These are phyloP conservation scores for Arge pagana DNA, from an alignment of 2,888 invertebrate species.

Conservation along the genomic window DNA sequence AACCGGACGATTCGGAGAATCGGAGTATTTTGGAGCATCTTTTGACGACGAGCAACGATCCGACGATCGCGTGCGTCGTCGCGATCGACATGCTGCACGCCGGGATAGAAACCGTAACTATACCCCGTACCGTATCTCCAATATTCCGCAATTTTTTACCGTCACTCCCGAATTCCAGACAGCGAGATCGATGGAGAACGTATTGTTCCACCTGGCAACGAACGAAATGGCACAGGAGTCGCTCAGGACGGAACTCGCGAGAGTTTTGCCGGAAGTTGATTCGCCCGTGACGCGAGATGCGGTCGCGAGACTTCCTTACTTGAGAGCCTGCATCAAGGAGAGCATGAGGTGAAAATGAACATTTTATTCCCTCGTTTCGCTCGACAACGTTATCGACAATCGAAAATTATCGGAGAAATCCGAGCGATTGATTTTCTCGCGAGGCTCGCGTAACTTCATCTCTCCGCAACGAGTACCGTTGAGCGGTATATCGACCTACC, in stretches of 20 bases:
- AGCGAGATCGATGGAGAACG: conserved; percentile 55
- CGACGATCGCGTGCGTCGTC: conserved; percentile 37
- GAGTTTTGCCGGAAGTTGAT: conserved; percentile 41
- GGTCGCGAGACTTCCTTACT: conserved; percentile 57
- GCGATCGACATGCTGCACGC: conserved; percentile 44
- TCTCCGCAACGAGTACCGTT: no score
- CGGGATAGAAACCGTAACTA: conserved; percentile 49
- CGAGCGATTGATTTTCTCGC: no score
- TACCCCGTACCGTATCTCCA: neutral
- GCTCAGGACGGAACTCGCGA: conserved; percentile 54
- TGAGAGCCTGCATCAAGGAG: conserved; percentile 71
- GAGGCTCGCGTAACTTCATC: no score
- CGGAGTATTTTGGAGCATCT: conserved; percentile 41
- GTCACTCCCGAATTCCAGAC: no score
- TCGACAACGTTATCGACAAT: no score
- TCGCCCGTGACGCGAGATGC: conserved; percentile 51
- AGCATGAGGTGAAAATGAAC: conserved; percentile 60
- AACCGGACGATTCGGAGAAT: conserved; percentile 22
- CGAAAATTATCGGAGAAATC: no score
- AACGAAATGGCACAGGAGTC: conserved; percentile 56
- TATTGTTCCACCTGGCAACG: conserved; percentile 57
- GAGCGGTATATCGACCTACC: no score
- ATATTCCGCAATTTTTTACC: no score
- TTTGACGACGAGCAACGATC: conserved; percentile 34
- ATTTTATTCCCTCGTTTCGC: no score